Base-by-base conservation (phyloP, 2,797 vertebrate species). In the Labroides dimidiatus region DNA sequence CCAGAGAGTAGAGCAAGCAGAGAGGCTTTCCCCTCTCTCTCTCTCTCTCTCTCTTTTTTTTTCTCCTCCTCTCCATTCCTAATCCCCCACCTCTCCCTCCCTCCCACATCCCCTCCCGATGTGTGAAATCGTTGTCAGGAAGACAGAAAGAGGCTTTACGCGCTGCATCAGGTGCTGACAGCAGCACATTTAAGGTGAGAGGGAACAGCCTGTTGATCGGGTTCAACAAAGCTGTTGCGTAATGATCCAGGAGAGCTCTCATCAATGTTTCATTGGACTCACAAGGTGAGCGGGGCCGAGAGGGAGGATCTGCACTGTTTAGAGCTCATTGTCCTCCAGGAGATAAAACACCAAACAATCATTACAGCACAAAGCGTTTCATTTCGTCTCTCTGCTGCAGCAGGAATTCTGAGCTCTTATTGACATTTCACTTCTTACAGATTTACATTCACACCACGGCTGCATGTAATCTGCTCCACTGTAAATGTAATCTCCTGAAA, bases 151-250 rank as follows among this genome's bases (percentile, higher is more conserved):
- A 16, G 13, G 30, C 72, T 76, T 81, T 80, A 75, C 67, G 69
- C 54, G 74, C 66, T 72, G 55, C 72, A 83, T 78, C 69, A 86
- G 73, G 75, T 86, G 88, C 86, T 90, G 89, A 91, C 85, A 73
- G 74, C 72, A 60, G 72, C 84, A 87, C 30, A 76, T 78, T 84
- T 69, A 68, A 80, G 64, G 61, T 45, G 58, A 45, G 63, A 67
- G 78, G 74, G 86, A 84, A 82, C 58, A 56, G 77, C 75, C 76
- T 86, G 84, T 87, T 88, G 86, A 82, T 77, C 75, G 45, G 53
- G 68, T 57, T 78, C 54, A 67, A 82, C 77, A 82, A 82, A 78
- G 78, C 74, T 75, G 77, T 88, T 90, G 81, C 75, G 68, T 87
- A 87, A 64, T 60, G 61, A 68, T 68, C 83, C 77, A 76, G 66